Conservation (phyloP, 1,140 invertebrate genomes). For the Odontomachus brunneus region DNA sequence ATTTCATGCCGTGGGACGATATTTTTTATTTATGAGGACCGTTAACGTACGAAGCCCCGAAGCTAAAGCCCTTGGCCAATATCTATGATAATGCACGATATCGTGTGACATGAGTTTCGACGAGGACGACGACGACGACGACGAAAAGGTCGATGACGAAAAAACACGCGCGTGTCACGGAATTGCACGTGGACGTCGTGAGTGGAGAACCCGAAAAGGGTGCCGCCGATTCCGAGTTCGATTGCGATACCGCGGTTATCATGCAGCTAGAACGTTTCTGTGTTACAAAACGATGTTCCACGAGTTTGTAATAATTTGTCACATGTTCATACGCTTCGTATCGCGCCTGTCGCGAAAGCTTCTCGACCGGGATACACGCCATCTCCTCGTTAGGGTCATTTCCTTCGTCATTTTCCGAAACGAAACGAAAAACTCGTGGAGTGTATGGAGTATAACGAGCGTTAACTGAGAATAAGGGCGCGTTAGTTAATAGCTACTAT, state of each 20-base stretch:
- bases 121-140: constrained; percentile 15
- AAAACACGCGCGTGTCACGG: constrained; percentile 17
- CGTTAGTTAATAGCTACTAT: background rate
- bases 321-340: no score
- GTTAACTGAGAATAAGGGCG: background rate
- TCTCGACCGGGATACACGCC: no score
- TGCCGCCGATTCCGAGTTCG: no score
- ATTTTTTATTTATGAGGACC: constrained; percentile 70
- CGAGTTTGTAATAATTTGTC: no score
- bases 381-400: no score
- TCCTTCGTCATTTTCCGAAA: no score
- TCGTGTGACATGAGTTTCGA: constrained; percentile 34
- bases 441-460: background rate
- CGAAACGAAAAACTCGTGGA: background rate
- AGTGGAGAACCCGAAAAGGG: no score
- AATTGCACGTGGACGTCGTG: no score
- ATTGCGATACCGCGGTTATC: no score
- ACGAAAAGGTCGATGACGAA: background rate
- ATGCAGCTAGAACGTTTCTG: no score
- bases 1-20: constrained; percentile 47
- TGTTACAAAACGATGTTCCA: no score
- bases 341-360: no score
- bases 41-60: constrained; percentile 40
- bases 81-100: constrained; percentile 70
- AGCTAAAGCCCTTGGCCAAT: constrained; percentile 64